Evolutionary conservation across 2,113 vertebrate genomes (phyloP).

Genomic region (Sisor rabdophorus): DNA sequence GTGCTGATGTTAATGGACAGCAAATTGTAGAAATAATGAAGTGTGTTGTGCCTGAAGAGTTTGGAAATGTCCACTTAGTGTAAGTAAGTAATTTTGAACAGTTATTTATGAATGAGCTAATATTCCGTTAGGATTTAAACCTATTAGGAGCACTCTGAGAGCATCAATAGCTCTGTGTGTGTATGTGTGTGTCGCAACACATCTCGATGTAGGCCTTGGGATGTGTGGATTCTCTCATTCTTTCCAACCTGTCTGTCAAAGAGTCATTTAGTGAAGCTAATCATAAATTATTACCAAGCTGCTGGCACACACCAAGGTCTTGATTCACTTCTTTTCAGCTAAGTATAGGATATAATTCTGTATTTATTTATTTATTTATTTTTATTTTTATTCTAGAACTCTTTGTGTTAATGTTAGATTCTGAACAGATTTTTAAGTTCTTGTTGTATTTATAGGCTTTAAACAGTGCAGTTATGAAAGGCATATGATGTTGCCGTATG

Average conservation of each 20-base stretch:
- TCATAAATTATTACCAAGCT: neutral
- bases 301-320: neutral
- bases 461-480: neutral
- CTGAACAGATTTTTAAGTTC: neutral
- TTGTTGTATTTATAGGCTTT: neutral
- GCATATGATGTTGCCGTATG: slow-evolving; percentile 7
- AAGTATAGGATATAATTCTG: neutral
- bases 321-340: neutral
- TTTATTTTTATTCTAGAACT: no score
- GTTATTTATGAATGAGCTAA: slow-evolving; percentile 12
- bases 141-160: slow-evolving; percentile 18
- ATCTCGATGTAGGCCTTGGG: slow-evolving; percentile 9
- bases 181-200: slow-evolving; percentile 28
- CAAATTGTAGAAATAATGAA: neutral
- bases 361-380: no score
- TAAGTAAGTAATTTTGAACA: slow-evolving; percentile 22
- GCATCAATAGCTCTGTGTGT: neutral
- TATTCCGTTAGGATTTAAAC: slow-evolving; percentile 14
- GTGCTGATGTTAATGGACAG: neutral
- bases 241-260: slow-evolving; percentile 14
- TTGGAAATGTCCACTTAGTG: slow-evolving; percentile 27
- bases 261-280: neutral
- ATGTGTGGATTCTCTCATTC: slow-evolving; percentile 29
- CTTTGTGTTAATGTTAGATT: neutral
- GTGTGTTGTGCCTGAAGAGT: slow-evolving; percentile 3